These are phyloP conservation scores for Listronotus oregonensis DNA, from an alignment of 1,140 invertebrate genomes.

Conservation along the genomic window DNA sequence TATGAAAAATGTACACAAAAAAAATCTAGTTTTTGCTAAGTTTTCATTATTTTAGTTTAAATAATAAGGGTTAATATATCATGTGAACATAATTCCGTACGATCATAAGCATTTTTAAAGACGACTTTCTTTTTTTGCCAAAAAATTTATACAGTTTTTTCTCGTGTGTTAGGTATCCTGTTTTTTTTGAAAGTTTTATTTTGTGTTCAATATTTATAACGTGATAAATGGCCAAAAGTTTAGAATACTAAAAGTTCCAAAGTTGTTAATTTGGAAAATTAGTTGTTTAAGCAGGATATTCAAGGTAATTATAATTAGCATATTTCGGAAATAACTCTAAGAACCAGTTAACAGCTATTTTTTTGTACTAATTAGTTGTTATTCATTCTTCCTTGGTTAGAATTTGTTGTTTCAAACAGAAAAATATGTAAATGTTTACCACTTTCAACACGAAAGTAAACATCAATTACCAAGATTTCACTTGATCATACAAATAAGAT, in stretches of 20 bases:
- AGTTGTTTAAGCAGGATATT: background rate
- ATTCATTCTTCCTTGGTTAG: background rate
- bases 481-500: too few relatives aligned
- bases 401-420: too few relatives aligned
- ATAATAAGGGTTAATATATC: background rate
- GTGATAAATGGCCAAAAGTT: constrained; percentile 11
- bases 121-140: background rate
- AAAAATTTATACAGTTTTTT: background rate
- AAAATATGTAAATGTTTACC: too few relatives aligned
- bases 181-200: constrained; percentile 5
- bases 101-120: background rate
- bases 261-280: background rate
- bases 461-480: too few relatives aligned
- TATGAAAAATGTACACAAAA: constrained; percentile 4
- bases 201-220: background rate
- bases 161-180: background rate
- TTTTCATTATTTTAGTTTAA: constrained; percentile 1
- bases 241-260: background rate
- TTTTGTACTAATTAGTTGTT: background rate
- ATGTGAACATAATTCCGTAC: background rate
- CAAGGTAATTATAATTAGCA: constrained; percentile 24
- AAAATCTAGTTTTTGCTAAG: background rate
- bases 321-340: constrained; percentile 17
- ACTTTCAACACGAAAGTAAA: too few relatives aligned
- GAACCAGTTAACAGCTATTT: constrained; percentile 3